A percentile compares a stretch with the other conserved stretches of the same genome.
These are phyloP conservation scores for Camponotus floridanus DNA, from an alignment of 1,140 invertebrate genomes.

Conservation along the genomic window DNA sequence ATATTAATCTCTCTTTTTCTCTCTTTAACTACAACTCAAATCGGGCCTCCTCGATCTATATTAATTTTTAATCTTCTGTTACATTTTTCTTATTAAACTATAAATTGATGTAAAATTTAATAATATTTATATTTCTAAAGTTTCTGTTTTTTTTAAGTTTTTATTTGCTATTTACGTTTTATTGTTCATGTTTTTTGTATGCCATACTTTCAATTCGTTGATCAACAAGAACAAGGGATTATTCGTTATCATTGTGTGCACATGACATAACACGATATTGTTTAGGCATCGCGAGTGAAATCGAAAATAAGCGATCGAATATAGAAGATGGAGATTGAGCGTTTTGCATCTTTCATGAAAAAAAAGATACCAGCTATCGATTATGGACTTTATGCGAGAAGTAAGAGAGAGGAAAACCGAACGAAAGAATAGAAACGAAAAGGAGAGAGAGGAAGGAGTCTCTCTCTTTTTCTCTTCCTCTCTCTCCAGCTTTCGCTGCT, in stretches of 20 bases:
- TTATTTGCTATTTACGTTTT: background rate
- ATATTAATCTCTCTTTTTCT: too few relatives aligned
- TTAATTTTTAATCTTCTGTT: too few relatives aligned
- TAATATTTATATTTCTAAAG: too few relatives aligned
- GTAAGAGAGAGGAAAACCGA: background rate
- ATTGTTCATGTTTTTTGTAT: background rate
- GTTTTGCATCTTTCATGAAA: slow-evolving; percentile 26
- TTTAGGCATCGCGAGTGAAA: slow-evolving; percentile 65
- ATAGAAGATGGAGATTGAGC: slow-evolving; percentile 43
- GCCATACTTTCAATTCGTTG: background rate
- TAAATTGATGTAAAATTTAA: too few relatives aligned
- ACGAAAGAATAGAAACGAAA: slow-evolving; percentile 33
- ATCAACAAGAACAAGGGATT: background rate
- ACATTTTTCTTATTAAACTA: too few relatives aligned
- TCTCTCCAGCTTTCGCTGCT: background rate
- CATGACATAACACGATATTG: slow-evolving; percentile 39
- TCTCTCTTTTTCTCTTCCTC: background rate
- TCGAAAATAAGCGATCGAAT: slow-evolving; percentile 48
- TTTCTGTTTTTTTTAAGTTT: background rate
- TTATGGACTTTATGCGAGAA: slow-evolving; percentile 49
- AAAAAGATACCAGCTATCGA: slow-evolving; percentile 36
- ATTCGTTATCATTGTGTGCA: slow-evolving; percentile 40
- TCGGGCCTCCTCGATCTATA: too few relatives aligned
- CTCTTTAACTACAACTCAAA: too few relatives aligned
- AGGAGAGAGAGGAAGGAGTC: slow-evolving; percentile 31